Conservation (phyloP, 2,113 vertebrate species). For the Percopsis transmontana region DNA sequence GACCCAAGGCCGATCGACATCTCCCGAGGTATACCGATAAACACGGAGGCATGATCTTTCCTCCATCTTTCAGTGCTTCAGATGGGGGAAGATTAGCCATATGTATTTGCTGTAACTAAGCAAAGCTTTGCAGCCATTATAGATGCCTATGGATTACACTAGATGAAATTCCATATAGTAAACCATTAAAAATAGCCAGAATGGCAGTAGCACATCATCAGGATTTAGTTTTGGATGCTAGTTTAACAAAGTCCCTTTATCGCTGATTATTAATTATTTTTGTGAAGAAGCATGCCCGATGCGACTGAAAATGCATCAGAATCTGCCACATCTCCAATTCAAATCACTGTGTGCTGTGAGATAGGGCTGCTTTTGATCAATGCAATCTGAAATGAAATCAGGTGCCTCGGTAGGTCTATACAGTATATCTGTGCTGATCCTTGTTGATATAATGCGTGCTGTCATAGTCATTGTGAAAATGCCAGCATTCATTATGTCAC, state of each 20-base stretch:
- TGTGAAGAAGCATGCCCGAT: slow-evolving; percentile 15
- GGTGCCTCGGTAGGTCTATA: slow-evolving; percentile 9
- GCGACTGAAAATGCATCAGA: neutral
- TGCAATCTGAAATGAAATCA: slow-evolving; percentile 49
- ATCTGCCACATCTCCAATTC: slow-evolving; percentile 9
- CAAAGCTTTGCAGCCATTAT: too few species aligned
- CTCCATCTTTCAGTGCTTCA: too few species aligned
- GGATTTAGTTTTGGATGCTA: neutral
- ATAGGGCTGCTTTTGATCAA: slow-evolving; percentile 37
- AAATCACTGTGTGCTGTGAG: slow-evolving; percentile 2
- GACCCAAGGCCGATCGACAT: neutral
- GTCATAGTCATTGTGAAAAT: slow-evolving; percentile 63
- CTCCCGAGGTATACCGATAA: too few species aligned
- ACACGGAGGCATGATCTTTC: too few species aligned
- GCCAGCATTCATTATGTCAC: slow-evolving; percentile 55
- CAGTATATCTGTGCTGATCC: slow-evolving; percentile 37
- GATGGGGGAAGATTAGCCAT: too few species aligned
- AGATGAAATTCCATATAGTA: too few species aligned
- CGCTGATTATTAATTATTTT: slow-evolving; percentile 22
- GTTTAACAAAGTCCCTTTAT: neutral
- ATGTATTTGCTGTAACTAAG: too few species aligned
- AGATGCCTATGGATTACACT: too few species aligned
- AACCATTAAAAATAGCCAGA: too few species aligned
- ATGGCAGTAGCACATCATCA: too few species aligned
- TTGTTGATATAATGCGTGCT: slow-evolving; percentile 50